These are phyloP conservation scores for Notospermus geniculatus DNA, from an alignment of 1,140 invertebrate species.

Conservation along the genomic window DNA sequence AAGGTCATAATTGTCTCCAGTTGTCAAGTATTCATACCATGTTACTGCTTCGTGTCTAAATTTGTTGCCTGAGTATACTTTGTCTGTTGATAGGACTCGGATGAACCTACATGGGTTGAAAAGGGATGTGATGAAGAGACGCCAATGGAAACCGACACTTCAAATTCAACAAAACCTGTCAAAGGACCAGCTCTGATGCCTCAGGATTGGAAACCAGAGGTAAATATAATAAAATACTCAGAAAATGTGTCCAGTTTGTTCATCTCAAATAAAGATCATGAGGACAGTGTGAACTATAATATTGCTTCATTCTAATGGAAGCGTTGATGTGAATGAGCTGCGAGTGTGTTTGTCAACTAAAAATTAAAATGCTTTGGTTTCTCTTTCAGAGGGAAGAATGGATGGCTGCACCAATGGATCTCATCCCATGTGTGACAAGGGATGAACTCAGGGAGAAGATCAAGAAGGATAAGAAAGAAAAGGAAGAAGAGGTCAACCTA, in stretches of 20 bases:
- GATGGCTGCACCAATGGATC: slow-evolving; percentile 45
- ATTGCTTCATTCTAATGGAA: not conserved
- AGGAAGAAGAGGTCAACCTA: slow-evolving; percentile 25
- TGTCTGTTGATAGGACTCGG: not conserved
- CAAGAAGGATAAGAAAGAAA: slow-evolving; percentile 37
- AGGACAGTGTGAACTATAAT: not conserved
- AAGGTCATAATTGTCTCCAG: too few relatives aligned
- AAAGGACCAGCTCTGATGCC: not conserved
- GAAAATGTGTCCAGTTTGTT: not conserved
- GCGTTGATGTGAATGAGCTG: not conserved
- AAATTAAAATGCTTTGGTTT: slow-evolving; percentile 4
- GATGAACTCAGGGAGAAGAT: slow-evolving; percentile 37
- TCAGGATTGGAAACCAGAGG: not conserved
- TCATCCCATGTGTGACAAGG: slow-evolving; percentile 40
- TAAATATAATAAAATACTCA: not conserved
- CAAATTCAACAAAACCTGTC: not conserved
- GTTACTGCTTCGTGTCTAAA: too few relatives aligned
- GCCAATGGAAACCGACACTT: too few relatives aligned
- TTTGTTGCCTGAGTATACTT: too few relatives aligned
- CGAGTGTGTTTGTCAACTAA: not conserved
- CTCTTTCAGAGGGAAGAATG: slow-evolving; percentile 49
- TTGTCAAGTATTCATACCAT: too few relatives aligned
- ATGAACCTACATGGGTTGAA: not conserved
- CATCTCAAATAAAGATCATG: not conserved
- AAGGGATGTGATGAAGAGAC: not conserved